Conservation (phyloP, 2,888 invertebrate species). For the Acheta domesticus region DNA sequence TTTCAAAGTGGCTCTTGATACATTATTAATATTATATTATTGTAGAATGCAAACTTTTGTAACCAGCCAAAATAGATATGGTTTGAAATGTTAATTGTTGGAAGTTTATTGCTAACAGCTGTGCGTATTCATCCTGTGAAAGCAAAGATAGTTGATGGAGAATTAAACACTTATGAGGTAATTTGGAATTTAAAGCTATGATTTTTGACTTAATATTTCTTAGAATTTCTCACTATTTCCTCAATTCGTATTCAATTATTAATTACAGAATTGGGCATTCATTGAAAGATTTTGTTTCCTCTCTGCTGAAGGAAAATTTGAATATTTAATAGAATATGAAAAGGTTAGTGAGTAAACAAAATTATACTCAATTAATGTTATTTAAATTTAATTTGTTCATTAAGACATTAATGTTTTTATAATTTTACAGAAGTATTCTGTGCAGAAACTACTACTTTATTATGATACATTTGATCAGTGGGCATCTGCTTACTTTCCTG, state of each 20-base stretch:
- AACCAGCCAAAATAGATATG: no score
- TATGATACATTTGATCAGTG: slow-evolving; percentile 82
- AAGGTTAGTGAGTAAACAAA: slow-evolving; percentile 43
- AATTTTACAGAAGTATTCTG: slow-evolving; percentile 56
- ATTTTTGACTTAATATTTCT: neutral
- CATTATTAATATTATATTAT: no score
- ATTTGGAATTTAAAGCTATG: neutral
- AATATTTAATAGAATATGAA: slow-evolving; percentile 75
- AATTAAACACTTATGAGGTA: slow-evolving; percentile 7
- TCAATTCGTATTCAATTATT: no score
- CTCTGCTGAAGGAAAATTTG: slow-evolving; percentile 75
- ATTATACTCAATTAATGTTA: neutral
- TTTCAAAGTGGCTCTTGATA: no score
- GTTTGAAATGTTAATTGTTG: no score
- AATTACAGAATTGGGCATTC: slow-evolving; percentile 73
- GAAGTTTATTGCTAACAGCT: no score
- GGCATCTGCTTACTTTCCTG: slow-evolving; percentile 78
- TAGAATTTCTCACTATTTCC: no score
- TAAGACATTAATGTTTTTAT: neutral
- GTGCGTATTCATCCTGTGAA: neutral
- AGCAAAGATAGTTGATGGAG: neutral
- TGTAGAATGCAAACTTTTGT: no score
- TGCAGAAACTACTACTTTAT: slow-evolving; percentile 75
- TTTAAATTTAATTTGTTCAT: neutral
- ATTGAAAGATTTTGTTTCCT: slow-evolving; percentile 86